Evolutionary conservation across 2,797 vertebrate genomes (phyloP).

Genomic region (Sebastes diaconus): DNA sequence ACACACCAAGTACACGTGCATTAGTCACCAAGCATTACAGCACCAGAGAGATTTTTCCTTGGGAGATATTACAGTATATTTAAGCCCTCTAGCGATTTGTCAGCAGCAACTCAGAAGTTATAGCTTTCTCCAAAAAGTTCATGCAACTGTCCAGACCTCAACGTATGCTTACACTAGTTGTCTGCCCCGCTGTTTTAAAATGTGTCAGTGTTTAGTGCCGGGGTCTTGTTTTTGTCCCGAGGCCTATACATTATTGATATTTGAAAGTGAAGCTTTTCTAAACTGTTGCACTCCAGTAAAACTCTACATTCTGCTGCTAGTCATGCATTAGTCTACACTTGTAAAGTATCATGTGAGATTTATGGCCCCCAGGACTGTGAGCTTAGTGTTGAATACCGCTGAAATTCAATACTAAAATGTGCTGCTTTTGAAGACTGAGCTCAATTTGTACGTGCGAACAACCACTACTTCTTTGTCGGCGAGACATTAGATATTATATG

Average conservation of each 20-base stretch:
- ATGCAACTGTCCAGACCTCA: constrained; percentile 26
- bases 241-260: constrained; percentile 41
- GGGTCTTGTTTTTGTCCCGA: constrained; percentile 39
- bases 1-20: neutral
- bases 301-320: neutral
- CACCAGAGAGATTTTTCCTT: neutral
- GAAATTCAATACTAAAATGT: neutral
- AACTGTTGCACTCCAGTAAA: constrained; percentile 30
- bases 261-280: constrained; percentile 42
- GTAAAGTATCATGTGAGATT: constrained; percentile 19
- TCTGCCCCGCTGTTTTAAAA: constrained; percentile 40
- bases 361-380: neutral
- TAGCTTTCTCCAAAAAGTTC: constrained; percentile 9
- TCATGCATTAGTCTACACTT: neutral
- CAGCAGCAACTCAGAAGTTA: neutral
- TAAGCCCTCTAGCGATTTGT: constrained; percentile 6
- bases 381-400: neutral
- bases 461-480: neutral
- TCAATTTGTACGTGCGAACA: neutral
- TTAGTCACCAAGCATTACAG: neutral
- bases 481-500: neutral
- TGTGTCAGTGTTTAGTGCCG: constrained; percentile 20
- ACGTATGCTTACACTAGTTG: constrained; percentile 22
- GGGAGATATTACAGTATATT: neutral
- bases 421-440: neutral